Conservation (phyloP, 2,888 invertebrate genomes). For the Chaitophorus viminalis region DNA sequence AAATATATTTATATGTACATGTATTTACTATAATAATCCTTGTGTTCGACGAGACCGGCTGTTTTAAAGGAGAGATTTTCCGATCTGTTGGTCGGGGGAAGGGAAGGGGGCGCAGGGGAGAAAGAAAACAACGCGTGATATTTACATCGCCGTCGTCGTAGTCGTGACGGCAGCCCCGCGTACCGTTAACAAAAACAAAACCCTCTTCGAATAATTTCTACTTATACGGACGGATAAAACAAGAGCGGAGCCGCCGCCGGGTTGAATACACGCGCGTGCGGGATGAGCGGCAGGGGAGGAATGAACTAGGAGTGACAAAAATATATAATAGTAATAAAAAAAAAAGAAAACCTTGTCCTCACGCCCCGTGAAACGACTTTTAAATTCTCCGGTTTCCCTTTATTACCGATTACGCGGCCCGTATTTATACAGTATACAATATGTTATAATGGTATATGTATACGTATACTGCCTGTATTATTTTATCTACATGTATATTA, state of each 20-base stretch:
- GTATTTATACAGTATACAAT: neutral
- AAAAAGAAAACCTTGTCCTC: neutral
- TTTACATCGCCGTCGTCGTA: neutral
- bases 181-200: too few species aligned
- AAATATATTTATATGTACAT: neutral
- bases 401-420: slow-evolving; percentile 51
- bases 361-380: slow-evolving; percentile 32
- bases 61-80: slow-evolving; percentile 26
- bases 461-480: too few species aligned
- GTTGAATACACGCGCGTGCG: too few species aligned
- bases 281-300: neutral
- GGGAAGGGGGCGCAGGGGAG: neutral
- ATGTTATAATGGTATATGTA: too few species aligned
- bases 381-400: slow-evolving; percentile 39
- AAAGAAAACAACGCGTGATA: neutral
- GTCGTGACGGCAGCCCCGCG: neutral
- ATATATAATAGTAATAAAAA: neutral
- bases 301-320: neutral
- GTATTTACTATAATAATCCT: slow-evolving; percentile 3
- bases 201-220: slow-evolving; percentile 28
- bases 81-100: neutral
- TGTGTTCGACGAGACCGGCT: neutral
- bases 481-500: too few species aligned
- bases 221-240: neutral
- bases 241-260: too few species aligned